Conservation (phyloP, 2,888 invertebrate species). For the Rhogogaster chlorosoma region DNA sequence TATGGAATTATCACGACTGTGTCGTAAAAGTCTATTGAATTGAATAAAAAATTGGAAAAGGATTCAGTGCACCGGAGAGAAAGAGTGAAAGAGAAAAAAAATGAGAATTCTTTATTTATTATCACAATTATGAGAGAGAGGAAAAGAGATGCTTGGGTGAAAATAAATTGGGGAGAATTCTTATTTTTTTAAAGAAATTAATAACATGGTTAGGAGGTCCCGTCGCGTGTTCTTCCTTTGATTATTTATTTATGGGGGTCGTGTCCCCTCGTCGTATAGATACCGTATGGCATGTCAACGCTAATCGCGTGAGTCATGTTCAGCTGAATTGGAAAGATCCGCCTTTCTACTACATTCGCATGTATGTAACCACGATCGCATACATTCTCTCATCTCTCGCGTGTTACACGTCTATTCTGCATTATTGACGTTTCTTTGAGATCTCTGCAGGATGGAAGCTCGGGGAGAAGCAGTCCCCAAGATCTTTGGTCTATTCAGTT, state of each 20-base stretch:
- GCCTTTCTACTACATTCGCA: background rate
- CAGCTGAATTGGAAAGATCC: conserved; percentile 17
- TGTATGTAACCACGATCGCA: background rate
- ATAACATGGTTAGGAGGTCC: background rate
- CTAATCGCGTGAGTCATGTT: conserved; percentile 28
- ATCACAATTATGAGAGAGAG: no score
- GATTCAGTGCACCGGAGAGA: conserved; percentile 41
- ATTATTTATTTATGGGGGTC: conserved; percentile 44
- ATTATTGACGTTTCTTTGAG: conserved; percentile 2
- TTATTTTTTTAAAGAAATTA: conserved; percentile 14
- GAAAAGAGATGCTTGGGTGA: background rate
- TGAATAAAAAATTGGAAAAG: conserved; percentile 52
- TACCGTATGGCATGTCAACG: conserved; percentile 2
- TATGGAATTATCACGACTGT: conserved; percentile 50
- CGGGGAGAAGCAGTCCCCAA: background rate
- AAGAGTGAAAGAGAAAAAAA: background rate
- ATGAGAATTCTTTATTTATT: no score
- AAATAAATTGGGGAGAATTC: background rate
- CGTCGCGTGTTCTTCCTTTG: background rate
- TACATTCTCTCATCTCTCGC: conserved; percentile 3
- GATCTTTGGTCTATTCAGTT: conserved; percentile 40
- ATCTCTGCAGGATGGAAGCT: background rate
- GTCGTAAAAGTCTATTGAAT: conserved; percentile 54
- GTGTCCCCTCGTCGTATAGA: background rate
- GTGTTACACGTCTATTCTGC: background rate